Base-by-base conservation (phyloP, 2,113 vertebrate genomes). In the Menidia beryllina region DNA sequence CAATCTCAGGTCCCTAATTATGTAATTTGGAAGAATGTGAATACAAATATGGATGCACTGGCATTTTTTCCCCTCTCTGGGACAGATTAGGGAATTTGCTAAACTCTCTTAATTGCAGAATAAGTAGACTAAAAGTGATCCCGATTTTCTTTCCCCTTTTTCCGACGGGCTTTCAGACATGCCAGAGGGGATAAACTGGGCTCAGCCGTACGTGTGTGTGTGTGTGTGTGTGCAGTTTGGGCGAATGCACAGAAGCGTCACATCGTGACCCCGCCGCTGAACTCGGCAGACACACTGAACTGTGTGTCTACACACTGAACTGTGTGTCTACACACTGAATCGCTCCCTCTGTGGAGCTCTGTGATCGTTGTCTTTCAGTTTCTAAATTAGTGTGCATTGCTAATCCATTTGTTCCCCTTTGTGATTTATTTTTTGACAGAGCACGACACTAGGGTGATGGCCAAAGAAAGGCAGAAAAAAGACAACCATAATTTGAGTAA, bases 401-500 rank as follows among this genome's bases (percentile, higher is more conserved):
- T 87, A 87, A 92, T 88, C 76, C n/a, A 77, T 84, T 72, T 19
- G 65, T 77, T 69, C 65, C 69, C 60, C 63, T 77, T 27, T 75
- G 21, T 85, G 66, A 66, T 81, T 69, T 65, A 20, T 82, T 94
- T 91, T 90, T 80, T 75, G 70, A 88, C 92, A 98, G 97, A 97
- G 90, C 95, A 91, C 38, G 96, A 98, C 93, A 96, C 95, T 53
- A 93, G 94, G 91, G 94, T 96, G 79, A 92, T 97, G 88, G 95
- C 95, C 86, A 98, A 98, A 92, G 98, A 99, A 83, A 94, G 98
- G 70, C 96, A 98, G 92, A 99, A 99, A 87, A 99, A 99, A 88
- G 95, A 99, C 91, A 99, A 98, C 87, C 98, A 99, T 79, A 99
- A 99, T 77, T 93, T 98, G 86, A 99, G 98, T 99, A 94, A 96